A percentile compares a stretch with the other conserved stretches of the same genome.
Evolutionary conservation across 1,140 invertebrate species (phyloP).

Genomic region (Oscheius sp.): DNA sequence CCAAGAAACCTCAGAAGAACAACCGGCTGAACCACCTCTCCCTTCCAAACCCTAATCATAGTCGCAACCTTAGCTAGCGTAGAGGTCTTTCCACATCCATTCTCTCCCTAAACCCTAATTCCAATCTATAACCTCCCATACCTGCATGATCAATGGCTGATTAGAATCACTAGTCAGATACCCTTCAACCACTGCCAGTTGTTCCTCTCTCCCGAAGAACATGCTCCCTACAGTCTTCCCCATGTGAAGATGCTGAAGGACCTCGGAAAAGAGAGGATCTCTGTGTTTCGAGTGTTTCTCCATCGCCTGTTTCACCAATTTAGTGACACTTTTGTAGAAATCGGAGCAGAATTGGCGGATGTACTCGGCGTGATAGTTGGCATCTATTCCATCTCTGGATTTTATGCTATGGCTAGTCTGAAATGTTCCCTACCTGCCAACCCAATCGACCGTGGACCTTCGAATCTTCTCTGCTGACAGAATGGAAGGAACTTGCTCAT

Average conservation of each 20-base stretch:
- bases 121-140: not conserved
- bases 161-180: conserved; percentile 19
- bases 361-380: conserved; percentile 88
- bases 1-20: conserved; percentile 88
- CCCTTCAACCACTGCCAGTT: conserved; percentile 15
- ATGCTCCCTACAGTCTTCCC: conserved; percentile 81
- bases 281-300: conserved; percentile 88
- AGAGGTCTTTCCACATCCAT: conserved; percentile 95
- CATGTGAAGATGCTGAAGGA: conserved; percentile 90
- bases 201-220: conserved; percentile 31
- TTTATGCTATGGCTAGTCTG: too few species aligned
- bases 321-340: conserved; percentile 89
- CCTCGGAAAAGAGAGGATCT: conserved; percentile 89
- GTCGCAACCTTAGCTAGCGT: conserved; percentile 86
- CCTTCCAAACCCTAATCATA: conserved; percentile 63
- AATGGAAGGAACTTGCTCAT: conserved; percentile 79
- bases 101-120: conserved; percentile 77
- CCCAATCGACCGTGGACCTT: conserved; percentile 93
- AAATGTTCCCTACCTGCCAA: too few species aligned
- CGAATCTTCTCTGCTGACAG: conserved; percentile 77
- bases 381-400: conserved; percentile 87
- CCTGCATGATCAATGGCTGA: conserved; percentile 26
- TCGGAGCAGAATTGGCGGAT: conserved; percentile 89
- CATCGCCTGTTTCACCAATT: conserved; percentile 78
- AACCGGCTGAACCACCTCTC: conserved; percentile 70